Conservation (phyloP, 2,113 vertebrate species). For the Chloroceryle aenea region DNA sequence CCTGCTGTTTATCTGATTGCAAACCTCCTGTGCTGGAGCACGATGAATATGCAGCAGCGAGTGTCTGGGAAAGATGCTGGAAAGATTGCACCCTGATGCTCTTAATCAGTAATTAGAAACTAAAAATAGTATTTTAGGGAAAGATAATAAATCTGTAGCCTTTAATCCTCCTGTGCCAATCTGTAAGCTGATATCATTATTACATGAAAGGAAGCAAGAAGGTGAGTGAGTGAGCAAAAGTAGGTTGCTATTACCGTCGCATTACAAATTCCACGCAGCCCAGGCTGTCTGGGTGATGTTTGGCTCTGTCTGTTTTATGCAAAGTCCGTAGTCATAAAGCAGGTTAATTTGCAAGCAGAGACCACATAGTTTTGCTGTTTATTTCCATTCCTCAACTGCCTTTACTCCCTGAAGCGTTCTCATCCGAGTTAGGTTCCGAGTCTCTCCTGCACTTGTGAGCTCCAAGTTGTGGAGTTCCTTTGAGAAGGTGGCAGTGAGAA, state of each 20-base stretch:
- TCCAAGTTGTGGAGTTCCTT: fast-evolving
- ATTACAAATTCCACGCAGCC: background rate
- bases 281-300: background rate
- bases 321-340: background rate
- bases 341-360: background rate
- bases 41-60: background rate
- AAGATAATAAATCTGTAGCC: slow-evolving; percentile 53
- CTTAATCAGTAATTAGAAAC: slow-evolving; percentile 57
- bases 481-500: background rate
- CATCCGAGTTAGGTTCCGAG: fast-evolving
- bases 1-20: slow-evolving; percentile 53
- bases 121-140: slow-evolving; percentile 45
- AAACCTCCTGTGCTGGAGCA: background rate
- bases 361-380: background rate
- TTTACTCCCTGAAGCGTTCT: background rate
- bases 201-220: background rate
- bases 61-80: slow-evolving; percentile 6
- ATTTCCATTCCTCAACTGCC: background rate
- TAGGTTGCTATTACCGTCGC: background rate
- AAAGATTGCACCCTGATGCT: slow-evolving; percentile 32
- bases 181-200: slow-evolving; percentile 57
- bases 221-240: slow-evolving; percentile 18
- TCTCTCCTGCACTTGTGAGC: background rate
- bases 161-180: slow-evolving; percentile 46
- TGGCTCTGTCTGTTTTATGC: background rate